These are phyloP conservation scores for Pangasianodon hypophthalmus DNA, from an alignment of 2,113 vertebrate genomes.

Conservation along the genomic window DNA sequence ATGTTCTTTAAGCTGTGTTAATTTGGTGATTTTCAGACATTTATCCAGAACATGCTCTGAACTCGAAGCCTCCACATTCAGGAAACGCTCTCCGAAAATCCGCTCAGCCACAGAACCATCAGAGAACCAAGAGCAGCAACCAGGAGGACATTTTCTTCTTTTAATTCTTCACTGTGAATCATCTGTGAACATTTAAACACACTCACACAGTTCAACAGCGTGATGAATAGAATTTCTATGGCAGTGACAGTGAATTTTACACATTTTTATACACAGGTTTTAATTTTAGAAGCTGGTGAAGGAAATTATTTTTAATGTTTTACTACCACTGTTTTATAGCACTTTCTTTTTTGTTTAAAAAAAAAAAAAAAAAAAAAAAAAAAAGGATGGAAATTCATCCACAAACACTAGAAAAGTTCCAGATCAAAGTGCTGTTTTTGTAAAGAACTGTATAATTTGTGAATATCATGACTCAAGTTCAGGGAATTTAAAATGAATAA, in stretches of 20 bases:
- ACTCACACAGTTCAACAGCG: no score
- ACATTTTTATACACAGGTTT: background rate
- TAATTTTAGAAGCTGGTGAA: background rate
- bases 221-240: background rate
- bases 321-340: background rate
- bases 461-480: background rate
- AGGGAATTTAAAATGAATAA: background rate
- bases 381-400: background rate
- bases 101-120: constrained; percentile 55
- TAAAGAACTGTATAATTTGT: background rate
- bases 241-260: background rate
- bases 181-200: background rate
- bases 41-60: constrained; percentile 48
- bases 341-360: background rate
- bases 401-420: background rate
- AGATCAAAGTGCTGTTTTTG: background rate
- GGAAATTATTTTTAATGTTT: background rate
- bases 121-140: constrained; percentile 43
- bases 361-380: background rate
- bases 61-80: constrained; percentile 50
- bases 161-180: constrained; percentile 31
- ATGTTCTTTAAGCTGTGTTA: background rate
- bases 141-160: constrained; percentile 65
- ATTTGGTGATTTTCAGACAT: constrained; percentile 52
- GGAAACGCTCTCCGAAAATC: constrained; percentile 30